Evolutionary conservation across 1,140 invertebrate genomes (phyloP), one percentile per base, ranked within the genome.

Genomic region (Habropoda laboriosa): DNA sequence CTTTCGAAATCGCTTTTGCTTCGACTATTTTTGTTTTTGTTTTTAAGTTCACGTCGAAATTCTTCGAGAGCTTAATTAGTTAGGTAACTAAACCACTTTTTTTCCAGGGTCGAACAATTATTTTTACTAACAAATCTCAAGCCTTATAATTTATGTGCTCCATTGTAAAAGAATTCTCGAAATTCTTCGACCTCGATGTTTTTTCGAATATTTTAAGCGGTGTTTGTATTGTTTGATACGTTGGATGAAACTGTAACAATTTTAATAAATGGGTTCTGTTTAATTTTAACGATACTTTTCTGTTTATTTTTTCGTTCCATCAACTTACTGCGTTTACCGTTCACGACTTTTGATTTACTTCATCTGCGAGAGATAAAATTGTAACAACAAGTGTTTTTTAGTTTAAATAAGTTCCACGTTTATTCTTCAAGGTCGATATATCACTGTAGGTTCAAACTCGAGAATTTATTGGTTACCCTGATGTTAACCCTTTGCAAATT

Each of bases 251-350:
- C 16, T 63, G 61, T 63, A 63, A 63, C 38, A 18, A 64, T 64
- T 63, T 64, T 21, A 64, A 64, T 64, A 64, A 64, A 64, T 27
- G 61, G 13, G 16, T 64, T 64, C 16, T 63, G n/a, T 42, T 42
- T 42, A 18, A 42, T 64, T 64, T 42, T 7, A 40, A 42, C 3
- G 60, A 64, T 63, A 42, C 38, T 8, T 64, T n/a, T 64, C 38
- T 27, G 60, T 38, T 63, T 38, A 61, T 63, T 63, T n/a, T 63
- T 63, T 63, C 35, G 16, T 64, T 64, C 24, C 38, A 64, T 64
- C n/a, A n/a, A n/a, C 32, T 16, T 35, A 18, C 3, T 12, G 18
- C 5, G 8, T 27, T 42, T 4, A 18, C 38, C 13, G 16, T 16
- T n/a, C n/a, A 27, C 40, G 16, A 18, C 8, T 10, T 0, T 21